Conservation (phyloP, 2,888 invertebrate species). For the Timema cristinae region DNA sequence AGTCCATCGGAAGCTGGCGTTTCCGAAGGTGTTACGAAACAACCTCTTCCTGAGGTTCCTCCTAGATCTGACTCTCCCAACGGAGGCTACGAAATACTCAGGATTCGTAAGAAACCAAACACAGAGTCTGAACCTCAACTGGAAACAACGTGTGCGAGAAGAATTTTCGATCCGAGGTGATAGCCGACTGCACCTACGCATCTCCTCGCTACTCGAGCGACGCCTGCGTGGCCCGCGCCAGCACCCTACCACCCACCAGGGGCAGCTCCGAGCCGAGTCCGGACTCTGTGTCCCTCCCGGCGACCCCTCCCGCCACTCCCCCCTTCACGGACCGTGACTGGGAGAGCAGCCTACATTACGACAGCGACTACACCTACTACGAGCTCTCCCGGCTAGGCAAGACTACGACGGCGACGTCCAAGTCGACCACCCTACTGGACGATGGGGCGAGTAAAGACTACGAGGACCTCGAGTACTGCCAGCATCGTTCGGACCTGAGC, state of each 20-base stretch:
- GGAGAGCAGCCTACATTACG: no score
- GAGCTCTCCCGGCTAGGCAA: neutral
- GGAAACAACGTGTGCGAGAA: no score
- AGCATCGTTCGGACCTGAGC: neutral
- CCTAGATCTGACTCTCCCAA: no score
- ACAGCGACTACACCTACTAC: conserved; percentile 4
- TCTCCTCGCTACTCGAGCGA: neutral
- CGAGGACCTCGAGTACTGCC: conserved; percentile 13
- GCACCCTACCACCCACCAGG: no score
- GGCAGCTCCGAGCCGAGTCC: neutral
- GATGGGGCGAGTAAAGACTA: neutral
- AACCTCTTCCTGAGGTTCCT: no score
- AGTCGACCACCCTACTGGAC: neutral
- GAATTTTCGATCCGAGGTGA: no score
- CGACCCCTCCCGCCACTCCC: conserved; percentile 1
- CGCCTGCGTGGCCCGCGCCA: no score
- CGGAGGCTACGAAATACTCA: no score
- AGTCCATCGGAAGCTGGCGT: neutral
- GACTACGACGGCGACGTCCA: neutral
- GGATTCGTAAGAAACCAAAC: no score
- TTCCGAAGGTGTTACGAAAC: no score
- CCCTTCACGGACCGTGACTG: no score
- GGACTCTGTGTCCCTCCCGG: neutral
- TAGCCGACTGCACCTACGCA: conserved; percentile 1
- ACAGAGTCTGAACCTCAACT: no score